Evolutionary conservation across 1,140 invertebrate species (phyloP), one percentile per base, ranked within the genome.

Genomic region (Chironomus tepperi): DNA sequence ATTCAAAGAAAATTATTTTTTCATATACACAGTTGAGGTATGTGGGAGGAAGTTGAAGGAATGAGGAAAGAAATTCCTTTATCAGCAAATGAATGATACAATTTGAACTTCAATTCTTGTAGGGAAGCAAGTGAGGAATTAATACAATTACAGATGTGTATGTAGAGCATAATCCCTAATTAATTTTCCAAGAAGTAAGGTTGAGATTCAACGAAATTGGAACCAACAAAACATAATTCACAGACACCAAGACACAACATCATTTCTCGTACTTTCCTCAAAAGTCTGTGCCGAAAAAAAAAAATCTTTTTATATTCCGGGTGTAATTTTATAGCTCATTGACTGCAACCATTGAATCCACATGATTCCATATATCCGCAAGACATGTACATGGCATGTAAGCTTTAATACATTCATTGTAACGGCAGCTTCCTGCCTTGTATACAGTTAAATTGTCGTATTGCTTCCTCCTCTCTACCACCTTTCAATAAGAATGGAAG

Each of bases 301-400:
- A 57, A 57, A 1, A 1, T 34, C 5, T 34, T 34, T 34, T 34
- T 34, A 34, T 34, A 57, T 70, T 19, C 65, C 1, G 47, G 47
- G 47, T 70, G 65, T 70, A 19, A 70, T 70, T 70, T 70, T 70
- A 70, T 70, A 70, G 65, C 16, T 70, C 65, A 70, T 18, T 70
- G 65, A 70, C 19, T 70, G 16, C 15, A 57, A 57, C 47, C 47
- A 57, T n/a, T 57, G 47, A 57, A 57, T 57, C 47, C 47, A 57
- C 43, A 47, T 47, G 43, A 34, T 34, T 34, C 24, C 24, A 34
- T 34, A 34, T 47, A 47, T 47, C 8, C 43, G 15, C 47, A 57
- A 57, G 12, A n/a, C n/a, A 57, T 57, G 47, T 57, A n/a, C 47
- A 57, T 57, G 24, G 24, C 24, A 34, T 34, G 24, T 34, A 34